phyloP scores from a whole-genome alignment of 2,113 vertebrate genomes.

The Elephas maximus region DNA sequence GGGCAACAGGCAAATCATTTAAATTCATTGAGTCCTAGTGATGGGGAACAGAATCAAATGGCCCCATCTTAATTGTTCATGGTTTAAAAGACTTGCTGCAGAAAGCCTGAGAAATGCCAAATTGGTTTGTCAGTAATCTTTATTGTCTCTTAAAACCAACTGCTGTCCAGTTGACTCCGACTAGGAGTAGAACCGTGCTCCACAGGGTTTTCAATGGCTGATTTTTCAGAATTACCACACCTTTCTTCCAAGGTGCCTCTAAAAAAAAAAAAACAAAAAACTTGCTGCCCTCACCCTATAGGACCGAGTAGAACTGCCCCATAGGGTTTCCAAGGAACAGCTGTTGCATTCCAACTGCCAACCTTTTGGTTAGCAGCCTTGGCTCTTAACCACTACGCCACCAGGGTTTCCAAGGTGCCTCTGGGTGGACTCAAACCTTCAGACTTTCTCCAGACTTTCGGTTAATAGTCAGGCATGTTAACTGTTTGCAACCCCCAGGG shows the following conservation, averaged over 20 bases:
- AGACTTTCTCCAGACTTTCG: not conserved
- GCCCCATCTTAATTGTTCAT: not conserved
- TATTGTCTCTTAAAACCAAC: not conserved
- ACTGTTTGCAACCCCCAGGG: not conserved
- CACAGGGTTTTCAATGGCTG: not conserved
- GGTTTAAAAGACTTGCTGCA: not conserved
- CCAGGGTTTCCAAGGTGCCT: not conserved
- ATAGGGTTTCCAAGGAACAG: no score
- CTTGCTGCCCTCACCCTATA: no score
- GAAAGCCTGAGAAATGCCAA: not conserved
- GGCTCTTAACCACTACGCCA: no score
- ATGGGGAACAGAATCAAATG: not conserved
- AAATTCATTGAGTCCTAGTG: not conserved
- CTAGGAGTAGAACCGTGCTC: not conserved
- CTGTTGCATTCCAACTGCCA: no score
- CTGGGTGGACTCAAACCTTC: not conserved
- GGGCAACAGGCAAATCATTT: not conserved
- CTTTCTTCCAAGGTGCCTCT: not conserved
- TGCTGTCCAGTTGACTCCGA: not conserved
- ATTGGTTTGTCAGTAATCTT: not conserved
- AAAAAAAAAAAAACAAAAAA: no score
- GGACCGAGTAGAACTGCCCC: no score
- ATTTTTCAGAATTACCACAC: not conserved
- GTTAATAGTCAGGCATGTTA: not conserved
- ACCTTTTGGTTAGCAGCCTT: no score